Conservation (phyloP, 2,888 invertebrate species). For the Podotricha telesiphe region DNA sequence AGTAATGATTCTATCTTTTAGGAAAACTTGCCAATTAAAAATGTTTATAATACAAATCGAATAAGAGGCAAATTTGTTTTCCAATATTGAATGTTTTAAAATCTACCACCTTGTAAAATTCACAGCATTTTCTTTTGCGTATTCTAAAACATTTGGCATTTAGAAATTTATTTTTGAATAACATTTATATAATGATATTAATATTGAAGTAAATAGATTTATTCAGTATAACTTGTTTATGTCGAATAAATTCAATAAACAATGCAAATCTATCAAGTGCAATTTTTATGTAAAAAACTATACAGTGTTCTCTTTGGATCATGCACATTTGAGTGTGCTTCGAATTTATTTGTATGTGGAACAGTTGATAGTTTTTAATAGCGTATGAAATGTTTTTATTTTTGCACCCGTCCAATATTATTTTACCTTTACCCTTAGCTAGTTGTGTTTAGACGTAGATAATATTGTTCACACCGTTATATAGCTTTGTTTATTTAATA, state of each 20-base stretch:
- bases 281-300: conserved; percentile 40
- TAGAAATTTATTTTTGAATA: neutral
- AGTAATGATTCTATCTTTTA: conserved; percentile 34
- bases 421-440: conserved; percentile 8
- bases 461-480: neutral
- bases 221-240: conserved; percentile 39
- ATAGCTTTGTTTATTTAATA: neutral
- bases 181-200: neutral
- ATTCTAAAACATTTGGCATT: neutral
- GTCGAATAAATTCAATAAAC: conserved; percentile 43
- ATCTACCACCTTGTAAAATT: neutral
- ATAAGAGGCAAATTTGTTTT: neutral
- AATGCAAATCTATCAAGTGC: conserved; percentile 44
- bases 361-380: conserved; percentile 38
- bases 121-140: neutral
- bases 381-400: conserved; percentile 27
- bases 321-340: conserved; percentile 33
- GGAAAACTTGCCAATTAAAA: conserved; percentile 26
- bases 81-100: neutral
- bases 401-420: conserved; percentile 12
- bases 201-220: conserved; percentile 31
- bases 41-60: neutral
- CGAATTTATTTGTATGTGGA: conserved; percentile 37
- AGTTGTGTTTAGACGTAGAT: neutral
- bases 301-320: conserved; percentile 29